Percentiles rank a stretch among this genome's conserved stretches.
Evolutionary conservation across 2,113 vertebrate species (phyloP).

Genomic region (Gallinago media): DNA sequence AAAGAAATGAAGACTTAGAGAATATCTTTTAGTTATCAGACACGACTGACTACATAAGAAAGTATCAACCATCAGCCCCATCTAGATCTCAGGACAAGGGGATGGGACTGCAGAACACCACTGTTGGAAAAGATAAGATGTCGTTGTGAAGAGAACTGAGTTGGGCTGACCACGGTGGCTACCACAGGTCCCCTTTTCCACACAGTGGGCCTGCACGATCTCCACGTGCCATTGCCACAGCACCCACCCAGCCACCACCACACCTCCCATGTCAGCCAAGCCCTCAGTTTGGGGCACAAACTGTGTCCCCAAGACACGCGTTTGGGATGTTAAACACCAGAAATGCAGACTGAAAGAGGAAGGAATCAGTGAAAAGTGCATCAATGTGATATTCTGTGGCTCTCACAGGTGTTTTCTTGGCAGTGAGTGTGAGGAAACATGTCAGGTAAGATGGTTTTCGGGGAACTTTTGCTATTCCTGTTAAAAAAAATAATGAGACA

Average conservation of each 20-base stretch:
- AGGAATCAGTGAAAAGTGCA: not conserved
- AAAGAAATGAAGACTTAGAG: not conserved
- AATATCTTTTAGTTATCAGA: not conserved
- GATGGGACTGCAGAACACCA: not conserved
- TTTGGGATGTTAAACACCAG: not conserved
- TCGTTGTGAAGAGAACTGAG: not conserved
- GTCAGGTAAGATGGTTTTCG: not conserved
- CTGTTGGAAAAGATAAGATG: not conserved
- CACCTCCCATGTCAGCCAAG: accelerated
- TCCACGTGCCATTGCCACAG: accelerated
- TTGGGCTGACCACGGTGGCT: not conserved
- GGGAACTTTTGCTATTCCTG: not conserved
- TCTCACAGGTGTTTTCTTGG: not conserved
- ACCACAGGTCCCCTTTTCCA: not conserved
- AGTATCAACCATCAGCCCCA: not conserved
- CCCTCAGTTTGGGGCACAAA: not conserved
- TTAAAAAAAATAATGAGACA: not conserved
- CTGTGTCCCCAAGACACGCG: accelerated
- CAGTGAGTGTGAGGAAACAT: not conserved
- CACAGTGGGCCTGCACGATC: accelerated
- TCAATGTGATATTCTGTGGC: not conserved
- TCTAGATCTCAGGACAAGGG: not conserved
- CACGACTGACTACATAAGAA: not conserved
- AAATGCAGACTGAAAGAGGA: not conserved
- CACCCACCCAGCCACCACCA: accelerated